Percentiles rank a stretch among this genome's conserved stretches.
Evolutionary conservation across 2,113 vertebrate species (phyloP).

Genomic region (Nyctereutes procyonoides): DNA sequence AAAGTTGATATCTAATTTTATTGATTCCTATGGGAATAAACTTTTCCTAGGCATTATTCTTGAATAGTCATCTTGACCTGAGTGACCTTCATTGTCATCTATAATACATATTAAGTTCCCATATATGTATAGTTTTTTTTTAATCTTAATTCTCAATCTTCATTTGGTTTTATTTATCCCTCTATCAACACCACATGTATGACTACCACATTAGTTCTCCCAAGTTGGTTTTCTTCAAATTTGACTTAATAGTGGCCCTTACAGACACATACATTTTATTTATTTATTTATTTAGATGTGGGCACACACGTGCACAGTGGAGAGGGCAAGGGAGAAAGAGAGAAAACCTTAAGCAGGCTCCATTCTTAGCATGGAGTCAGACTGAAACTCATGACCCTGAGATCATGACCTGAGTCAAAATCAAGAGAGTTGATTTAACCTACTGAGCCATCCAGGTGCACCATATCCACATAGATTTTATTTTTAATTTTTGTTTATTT

Average conservation of each 20-base stretch:
- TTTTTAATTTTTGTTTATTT: too few relatives aligned
- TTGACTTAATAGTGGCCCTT: not conserved
- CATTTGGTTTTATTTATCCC: not conserved
- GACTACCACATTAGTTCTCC: not conserved
- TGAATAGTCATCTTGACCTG: not conserved
- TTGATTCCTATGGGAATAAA: not conserved
- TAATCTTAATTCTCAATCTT: not conserved
- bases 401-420: too few relatives aligned
- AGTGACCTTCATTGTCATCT: not conserved
- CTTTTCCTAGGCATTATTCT: not conserved
- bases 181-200: not conserved
- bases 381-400: too few relatives aligned
- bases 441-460: too few relatives aligned
- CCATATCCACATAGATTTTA: too few relatives aligned
- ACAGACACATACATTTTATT: not conserved
- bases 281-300: too few relatives aligned
- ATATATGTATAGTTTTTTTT: not conserved
- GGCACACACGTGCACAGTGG: too few relatives aligned
- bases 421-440: too few relatives aligned
- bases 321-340: too few relatives aligned
- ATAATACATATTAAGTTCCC: not conserved
- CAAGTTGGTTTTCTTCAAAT: not conserved
- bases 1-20: not conserved
- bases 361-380: too few relatives aligned
- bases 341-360: too few relatives aligned